Conservation (phyloP, 2,888 invertebrate genomes). For the Sinohyriopsis cumingii region DNA sequence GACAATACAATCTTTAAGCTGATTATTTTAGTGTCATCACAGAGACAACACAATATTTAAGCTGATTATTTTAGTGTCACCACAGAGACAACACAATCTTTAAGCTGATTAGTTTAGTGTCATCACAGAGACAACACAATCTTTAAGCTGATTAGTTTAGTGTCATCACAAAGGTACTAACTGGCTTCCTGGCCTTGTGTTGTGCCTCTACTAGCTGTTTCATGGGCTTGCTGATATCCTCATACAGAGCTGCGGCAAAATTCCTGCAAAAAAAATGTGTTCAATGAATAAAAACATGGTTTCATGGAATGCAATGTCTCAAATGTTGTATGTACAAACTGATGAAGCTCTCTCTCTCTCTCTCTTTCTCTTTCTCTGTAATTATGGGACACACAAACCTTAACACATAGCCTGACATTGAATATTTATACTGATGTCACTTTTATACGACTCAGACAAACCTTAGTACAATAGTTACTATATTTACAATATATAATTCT, state of each 20-base stretch:
- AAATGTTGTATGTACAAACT: not conserved
- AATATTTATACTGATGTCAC: too few relatives aligned
- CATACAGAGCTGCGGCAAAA: conserved; percentile 84
- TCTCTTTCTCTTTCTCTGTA: not conserved
- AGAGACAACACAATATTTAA: not conserved
- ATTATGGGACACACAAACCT: too few relatives aligned
- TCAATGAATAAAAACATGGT: not conserved
- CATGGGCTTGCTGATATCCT: conserved; percentile 92
- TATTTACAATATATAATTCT: too few relatives aligned
- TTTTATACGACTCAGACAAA: too few relatives aligned
- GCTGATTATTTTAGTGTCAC: not conserved
- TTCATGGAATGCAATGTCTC: not conserved
- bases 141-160: not conserved
- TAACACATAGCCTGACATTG: too few relatives aligned
- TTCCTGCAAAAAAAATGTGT: conserved; percentile 75
- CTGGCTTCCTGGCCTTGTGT: conserved; percentile 76
- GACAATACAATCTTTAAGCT: not conserved
- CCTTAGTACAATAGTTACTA: too few relatives aligned
- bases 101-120: not conserved
- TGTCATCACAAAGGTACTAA: conserved; percentile 44
- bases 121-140: not conserved
- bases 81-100: not conserved
- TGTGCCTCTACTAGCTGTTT: conserved; percentile 77
- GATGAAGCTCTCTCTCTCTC: not conserved
- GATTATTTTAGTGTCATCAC: not conserved